Evolutionary conservation across 2,113 vertebrate species (phyloP).

Genomic region (Hymenochirus boettgeri): DNA sequence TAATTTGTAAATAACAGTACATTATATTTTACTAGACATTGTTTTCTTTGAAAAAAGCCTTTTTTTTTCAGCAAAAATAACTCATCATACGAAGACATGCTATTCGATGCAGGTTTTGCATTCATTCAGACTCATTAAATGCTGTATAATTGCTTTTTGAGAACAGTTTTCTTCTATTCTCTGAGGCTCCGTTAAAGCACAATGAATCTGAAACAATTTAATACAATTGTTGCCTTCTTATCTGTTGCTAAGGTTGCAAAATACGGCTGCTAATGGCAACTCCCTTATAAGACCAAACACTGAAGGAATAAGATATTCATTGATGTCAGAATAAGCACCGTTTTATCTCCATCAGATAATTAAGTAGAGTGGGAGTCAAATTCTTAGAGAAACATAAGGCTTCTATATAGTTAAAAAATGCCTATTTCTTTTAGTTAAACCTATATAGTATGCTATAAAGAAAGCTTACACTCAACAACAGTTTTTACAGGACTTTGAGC

Average conservation of each 20-base stretch:
- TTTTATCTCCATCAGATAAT: background rate
- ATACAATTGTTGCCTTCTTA: constrained; percentile 22
- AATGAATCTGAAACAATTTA: constrained; percentile 30
- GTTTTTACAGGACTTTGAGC: background rate
- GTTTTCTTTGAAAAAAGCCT: too few species aligned
- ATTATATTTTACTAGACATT: too few species aligned
- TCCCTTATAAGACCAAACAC: constrained; percentile 17
- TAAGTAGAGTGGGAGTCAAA: background rate
- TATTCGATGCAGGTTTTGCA: too few species aligned
- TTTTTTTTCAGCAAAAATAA: too few species aligned
- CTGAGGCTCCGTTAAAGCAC: constrained; percentile 13
- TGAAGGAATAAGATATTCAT: constrained; percentile 18
- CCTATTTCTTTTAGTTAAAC: too few species aligned
- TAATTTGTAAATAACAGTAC: too few species aligned
- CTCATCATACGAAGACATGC: too few species aligned
- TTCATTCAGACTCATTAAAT: constrained; percentile 34
- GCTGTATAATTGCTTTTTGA: constrained; percentile 29
- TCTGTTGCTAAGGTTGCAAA: constrained; percentile 32
- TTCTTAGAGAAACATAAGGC: background rate
- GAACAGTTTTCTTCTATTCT: constrained; percentile 14
- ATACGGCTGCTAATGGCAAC: constrained; percentile 27
- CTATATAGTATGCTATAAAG: background rate
- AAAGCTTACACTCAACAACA: background rate
- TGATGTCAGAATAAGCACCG: constrained; percentile 4
- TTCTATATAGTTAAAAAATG: background rate